Conservation (phyloP, 1,140 invertebrate genomes). For the Drosophila ohnishii region DNA sequence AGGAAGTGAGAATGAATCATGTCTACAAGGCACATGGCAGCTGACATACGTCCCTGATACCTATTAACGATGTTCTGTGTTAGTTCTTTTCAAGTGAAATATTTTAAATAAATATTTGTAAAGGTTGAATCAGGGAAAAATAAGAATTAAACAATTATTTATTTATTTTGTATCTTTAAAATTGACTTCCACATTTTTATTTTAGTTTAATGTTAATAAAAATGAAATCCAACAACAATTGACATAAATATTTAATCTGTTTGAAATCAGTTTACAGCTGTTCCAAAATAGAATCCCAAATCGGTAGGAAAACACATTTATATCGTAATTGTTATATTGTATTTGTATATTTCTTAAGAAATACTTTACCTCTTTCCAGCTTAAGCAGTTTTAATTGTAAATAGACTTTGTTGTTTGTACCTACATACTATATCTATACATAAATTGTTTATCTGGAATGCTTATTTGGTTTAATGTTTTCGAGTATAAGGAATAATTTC, state of each 20-base stretch:
- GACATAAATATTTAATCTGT: no score
- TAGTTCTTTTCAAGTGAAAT: background rate
- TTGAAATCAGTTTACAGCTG: background rate
- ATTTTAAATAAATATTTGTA: background rate
- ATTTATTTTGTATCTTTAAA: background rate
- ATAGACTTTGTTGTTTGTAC: constrained; percentile 29
- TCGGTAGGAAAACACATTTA: background rate
- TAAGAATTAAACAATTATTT: background rate
- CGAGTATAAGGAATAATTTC: constrained; percentile 46
- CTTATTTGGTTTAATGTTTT: background rate
- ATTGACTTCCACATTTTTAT: background rate
- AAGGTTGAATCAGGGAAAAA: background rate
- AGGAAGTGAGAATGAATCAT: constrained; percentile 8
- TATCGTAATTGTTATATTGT: constrained; percentile 2
- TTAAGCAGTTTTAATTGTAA: constrained; percentile 33
- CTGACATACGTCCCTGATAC: background rate
- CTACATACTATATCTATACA: constrained; percentile 18
- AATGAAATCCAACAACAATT: no score
- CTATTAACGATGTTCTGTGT: background rate
- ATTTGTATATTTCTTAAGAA: constrained; percentile 39
- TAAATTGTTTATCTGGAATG: constrained; percentile 46
- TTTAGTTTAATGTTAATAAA: no score
- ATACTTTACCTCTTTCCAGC: constrained; percentile 47
- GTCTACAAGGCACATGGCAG: background rate
- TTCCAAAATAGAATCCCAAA: background rate